A percentile compares a stretch with the other conserved stretches of the same genome.
Evolutionary conservation across 2,113 vertebrate genomes (phyloP).

Genomic region (Vicugna pacos): DNA sequence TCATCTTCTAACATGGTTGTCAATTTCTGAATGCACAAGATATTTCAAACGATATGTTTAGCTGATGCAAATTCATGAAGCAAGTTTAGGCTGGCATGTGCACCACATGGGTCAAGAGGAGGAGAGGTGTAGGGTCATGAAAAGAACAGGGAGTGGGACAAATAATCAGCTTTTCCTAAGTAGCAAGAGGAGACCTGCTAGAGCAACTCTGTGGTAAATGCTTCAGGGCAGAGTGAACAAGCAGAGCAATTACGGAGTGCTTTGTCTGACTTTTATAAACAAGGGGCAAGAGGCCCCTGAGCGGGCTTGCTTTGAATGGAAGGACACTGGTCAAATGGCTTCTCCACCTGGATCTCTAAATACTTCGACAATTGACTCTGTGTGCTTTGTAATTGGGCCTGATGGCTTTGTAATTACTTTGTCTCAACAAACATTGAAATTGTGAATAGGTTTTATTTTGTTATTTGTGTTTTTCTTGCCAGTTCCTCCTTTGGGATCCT

Average conservation of each 20-base stretch:
- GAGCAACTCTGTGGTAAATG: conserved; percentile 32
- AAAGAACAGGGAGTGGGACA: background rate
- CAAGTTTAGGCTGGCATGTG: background rate
- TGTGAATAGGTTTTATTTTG: conserved; percentile 68
- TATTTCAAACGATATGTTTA: background rate
- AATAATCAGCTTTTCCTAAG: background rate
- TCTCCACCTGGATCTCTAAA: conserved; percentile 59
- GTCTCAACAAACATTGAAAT: conserved; percentile 74
- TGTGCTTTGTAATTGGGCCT: conserved; percentile 73
- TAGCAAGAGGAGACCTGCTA: background rate
- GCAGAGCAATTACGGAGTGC: conserved; percentile 14
- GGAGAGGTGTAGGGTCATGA: accelerated
- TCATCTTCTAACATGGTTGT: background rate
- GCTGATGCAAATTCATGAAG: background rate
- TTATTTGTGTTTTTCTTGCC: conserved; percentile 68
- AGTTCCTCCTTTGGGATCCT: conserved; percentile 47
- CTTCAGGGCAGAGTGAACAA: conserved; percentile 58
- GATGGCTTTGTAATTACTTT: conserved; percentile 76
- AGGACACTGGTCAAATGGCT: background rate
- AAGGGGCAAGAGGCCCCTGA: background rate
- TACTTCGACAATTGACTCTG: conserved; percentile 66
- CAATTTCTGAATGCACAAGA: background rate
- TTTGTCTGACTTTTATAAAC: conserved; percentile 49
- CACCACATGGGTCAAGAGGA: background rate
- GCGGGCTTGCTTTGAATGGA: background rate